phyloP scores from a whole-genome alignment of 1,140 invertebrate genomes.

The Sinella curviseta region DNA sequence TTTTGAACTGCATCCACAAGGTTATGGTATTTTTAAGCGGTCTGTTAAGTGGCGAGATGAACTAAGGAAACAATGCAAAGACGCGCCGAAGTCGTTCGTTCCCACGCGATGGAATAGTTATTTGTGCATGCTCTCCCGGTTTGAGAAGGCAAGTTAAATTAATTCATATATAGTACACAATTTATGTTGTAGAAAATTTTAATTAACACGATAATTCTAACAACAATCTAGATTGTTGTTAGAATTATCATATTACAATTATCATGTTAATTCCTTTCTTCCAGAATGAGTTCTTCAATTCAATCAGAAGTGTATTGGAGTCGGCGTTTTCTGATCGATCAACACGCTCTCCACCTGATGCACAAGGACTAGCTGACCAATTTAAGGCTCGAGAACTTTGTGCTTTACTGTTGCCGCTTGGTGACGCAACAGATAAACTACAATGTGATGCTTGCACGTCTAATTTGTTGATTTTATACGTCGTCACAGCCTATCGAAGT shows the following conservation, averaged over 20 bases:
- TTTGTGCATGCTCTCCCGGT: conserved; percentile 1
- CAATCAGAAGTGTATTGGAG: background rate
- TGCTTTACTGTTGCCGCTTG: background rate
- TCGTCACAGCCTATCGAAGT: conserved; percentile 15
- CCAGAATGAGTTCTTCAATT: background rate
- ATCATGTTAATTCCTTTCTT: background rate
- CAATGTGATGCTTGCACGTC: background rate
- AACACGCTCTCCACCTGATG: background rate
- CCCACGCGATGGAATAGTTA: conserved; percentile 18
- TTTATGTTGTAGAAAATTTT: background rate
- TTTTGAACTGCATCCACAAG: background rate
- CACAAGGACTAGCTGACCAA: background rate
- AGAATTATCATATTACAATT: background rate
- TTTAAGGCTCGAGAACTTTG: conserved; percentile 7
- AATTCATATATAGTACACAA: no score
- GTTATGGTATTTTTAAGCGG: conserved; percentile 30
- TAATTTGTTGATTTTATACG: background rate
- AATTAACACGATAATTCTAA: background rate
- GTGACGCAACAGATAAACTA: conserved; percentile 22
- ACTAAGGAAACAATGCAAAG: background rate
- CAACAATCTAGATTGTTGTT: background rate
- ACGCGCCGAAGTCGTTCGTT: background rate
- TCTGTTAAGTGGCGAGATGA: background rate
- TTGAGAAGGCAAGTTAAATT: background rate
- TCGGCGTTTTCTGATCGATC: background rate